These are phyloP conservation scores for Tetrao urogallus DNA, from an alignment of 2,113 vertebrate genomes.

Conservation along the genomic window DNA sequence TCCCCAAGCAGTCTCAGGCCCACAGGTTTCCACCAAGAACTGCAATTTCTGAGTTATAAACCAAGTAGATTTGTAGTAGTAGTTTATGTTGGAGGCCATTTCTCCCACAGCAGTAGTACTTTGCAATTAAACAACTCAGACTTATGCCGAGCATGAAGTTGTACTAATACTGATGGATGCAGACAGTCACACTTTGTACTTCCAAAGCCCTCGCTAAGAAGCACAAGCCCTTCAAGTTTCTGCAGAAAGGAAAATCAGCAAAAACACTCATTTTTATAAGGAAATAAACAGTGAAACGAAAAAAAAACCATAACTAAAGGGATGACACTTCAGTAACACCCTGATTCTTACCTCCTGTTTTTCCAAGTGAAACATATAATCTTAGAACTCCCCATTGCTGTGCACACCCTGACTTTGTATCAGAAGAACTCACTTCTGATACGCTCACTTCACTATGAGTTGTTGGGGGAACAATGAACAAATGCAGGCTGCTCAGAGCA, in stretches of 20 bases:
- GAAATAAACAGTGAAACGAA: background rate
- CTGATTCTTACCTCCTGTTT: background rate
- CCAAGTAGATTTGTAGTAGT: background rate
- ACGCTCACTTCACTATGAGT: no score
- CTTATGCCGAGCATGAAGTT: background rate
- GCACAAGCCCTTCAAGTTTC: background rate
- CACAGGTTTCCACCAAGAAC: background rate
- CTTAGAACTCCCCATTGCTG: background rate
- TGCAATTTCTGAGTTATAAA: background rate
- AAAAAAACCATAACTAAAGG: background rate
- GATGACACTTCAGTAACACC: background rate
- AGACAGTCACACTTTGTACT: background rate
- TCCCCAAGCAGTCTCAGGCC: background rate
- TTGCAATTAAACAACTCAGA: background rate
- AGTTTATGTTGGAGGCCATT: background rate
- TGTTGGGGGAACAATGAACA: background rate
- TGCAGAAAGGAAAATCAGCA: background rate
- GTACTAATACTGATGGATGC: background rate
- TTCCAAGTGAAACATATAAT: background rate
- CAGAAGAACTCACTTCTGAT: background rate
- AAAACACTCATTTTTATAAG: background rate
- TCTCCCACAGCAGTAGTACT: background rate
- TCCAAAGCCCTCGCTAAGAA: background rate
- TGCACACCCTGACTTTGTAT: background rate
- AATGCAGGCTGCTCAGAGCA: background rate